These are phyloP conservation scores for Caenorhabditis remanei DNA, from an alignment of 1,140 invertebrate genomes.

Conservation along the genomic window DNA sequence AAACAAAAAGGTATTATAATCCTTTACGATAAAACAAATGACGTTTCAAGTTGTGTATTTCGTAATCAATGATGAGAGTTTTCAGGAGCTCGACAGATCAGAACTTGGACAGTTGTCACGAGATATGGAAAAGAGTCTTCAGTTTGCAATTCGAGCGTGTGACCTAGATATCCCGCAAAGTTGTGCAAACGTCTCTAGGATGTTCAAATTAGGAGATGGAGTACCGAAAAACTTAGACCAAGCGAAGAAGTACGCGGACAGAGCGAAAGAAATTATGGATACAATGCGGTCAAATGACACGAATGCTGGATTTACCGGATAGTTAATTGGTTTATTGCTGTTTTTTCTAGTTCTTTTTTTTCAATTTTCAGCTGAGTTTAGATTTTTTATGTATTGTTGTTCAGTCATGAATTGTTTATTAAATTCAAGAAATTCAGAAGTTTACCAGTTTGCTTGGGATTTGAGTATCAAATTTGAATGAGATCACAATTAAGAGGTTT, in stretches of 20 bases:
- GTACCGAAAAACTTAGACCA: slow-evolving; percentile 73
- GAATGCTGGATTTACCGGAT: slow-evolving; percentile 73
- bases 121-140: slow-evolving; percentile 73
- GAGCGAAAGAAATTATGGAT: slow-evolving; percentile 71
- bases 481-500: slow-evolving; percentile 50
- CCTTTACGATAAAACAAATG: not conserved
- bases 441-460: slow-evolving; percentile 17
- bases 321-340: not conserved
- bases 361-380: not conserved
- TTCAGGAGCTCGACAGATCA: slow-evolving; percentile 58
- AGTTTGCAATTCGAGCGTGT: slow-evolving; percentile 73
- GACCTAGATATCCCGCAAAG: slow-evolving; percentile 71
- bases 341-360: not conserved
- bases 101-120: slow-evolving; percentile 67
- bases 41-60: not conserved
- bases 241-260: slow-evolving; percentile 71
- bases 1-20: slow-evolving; percentile 35
- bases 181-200: slow-evolving; percentile 73
- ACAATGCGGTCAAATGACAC: slow-evolving; percentile 68
- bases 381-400: not conserved
- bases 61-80: not conserved
- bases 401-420: slow-evolving; percentile 14
- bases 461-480: slow-evolving; percentile 16
- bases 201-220: slow-evolving; percentile 74
- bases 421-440: not conserved